These are phyloP conservation scores for Drosophila pallidifrons DNA, from an alignment of 1,140 invertebrate species.

Conservation along the genomic window DNA sequence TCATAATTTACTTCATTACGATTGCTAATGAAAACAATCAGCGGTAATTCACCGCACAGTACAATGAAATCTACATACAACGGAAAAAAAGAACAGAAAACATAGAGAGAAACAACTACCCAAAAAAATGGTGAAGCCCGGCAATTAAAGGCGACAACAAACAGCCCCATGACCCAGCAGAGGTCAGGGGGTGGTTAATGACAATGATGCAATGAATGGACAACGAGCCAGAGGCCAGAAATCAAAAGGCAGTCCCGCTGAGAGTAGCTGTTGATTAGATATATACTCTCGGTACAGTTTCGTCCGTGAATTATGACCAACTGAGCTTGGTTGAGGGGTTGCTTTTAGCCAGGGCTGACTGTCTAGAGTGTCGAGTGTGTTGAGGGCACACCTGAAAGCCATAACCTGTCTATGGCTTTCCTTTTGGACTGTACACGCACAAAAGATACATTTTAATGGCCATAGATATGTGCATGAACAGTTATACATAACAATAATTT, in stretches of 20 bases:
- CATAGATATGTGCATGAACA: slow-evolving; percentile 65
- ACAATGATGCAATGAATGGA: slow-evolving; percentile 64
- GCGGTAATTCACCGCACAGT: slow-evolving; percentile 62
- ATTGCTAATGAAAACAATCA: slow-evolving; percentile 84
- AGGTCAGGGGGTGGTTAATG: slow-evolving; percentile 68
- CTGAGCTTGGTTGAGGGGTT: slow-evolving; percentile 11
- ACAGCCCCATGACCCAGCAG: slow-evolving; percentile 60
- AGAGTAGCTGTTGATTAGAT: slow-evolving; percentile 65
- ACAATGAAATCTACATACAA: slow-evolving; percentile 63
- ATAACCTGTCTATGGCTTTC: slow-evolving; percentile 62
- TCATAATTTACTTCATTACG: slow-evolving; percentile 82
- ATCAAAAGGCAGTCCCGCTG: slow-evolving; percentile 75
- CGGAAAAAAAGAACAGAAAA: slow-evolving; percentile 13
- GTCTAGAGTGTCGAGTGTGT: neutral
- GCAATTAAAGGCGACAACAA: slow-evolving; percentile 82
- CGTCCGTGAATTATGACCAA: slow-evolving; percentile 55
- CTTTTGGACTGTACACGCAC: slow-evolving; percentile 67
- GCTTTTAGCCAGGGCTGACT: slow-evolving; percentile 12
- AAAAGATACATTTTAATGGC: slow-evolving; percentile 78
- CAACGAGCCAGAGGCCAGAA: slow-evolving; percentile 56
- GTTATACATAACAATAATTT: slow-evolving; percentile 83
- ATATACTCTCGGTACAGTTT: slow-evolving; percentile 64
- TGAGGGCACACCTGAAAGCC: slow-evolving; percentile 71
- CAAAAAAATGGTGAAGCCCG: slow-evolving; percentile 56
- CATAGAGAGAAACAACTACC: slow-evolving; percentile 59